A percentile compares a stretch with the other conserved stretches of the same genome.
Conservation (phyloP, 1,140 invertebrate species). For the Tetramorium alpestre region DNA sequence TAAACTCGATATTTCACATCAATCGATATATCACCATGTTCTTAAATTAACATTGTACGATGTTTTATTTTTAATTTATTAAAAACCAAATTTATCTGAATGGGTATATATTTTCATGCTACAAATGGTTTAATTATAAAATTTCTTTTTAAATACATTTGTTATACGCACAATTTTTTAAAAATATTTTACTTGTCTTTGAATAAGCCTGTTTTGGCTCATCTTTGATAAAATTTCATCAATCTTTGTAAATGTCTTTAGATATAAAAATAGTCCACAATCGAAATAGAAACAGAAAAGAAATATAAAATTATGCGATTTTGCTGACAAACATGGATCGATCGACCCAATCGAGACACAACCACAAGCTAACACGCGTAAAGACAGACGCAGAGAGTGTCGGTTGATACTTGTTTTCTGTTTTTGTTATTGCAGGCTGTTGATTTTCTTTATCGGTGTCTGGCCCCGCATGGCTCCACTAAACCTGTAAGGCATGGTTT, state of each 20-base stretch:
- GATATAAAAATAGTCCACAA: conserved; percentile 15
- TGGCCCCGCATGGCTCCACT: conserved; percentile 86
- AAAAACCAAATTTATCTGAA: background rate
- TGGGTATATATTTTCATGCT: background rate
- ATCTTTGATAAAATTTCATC: background rate
- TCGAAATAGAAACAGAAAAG: conserved; percentile 9
- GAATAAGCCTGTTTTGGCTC: no score
- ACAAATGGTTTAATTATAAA: background rate
- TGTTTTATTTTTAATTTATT: conserved; percentile 13
- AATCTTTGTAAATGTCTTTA: conserved; percentile 60
- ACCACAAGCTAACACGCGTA: conserved; percentile 20
- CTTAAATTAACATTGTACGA: background rate
- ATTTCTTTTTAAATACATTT: background rate
- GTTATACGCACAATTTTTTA: background rate
- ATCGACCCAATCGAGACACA: conserved; percentile 58
- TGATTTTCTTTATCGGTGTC: conserved; percentile 86
- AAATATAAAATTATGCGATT: conserved; percentile 22
- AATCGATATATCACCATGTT: background rate
- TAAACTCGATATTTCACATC: background rate
- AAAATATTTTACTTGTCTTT: background rate
- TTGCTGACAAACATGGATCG: conserved; percentile 65
- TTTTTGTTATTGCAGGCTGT: conserved; percentile 86
- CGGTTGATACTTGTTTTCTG: conserved; percentile 85
- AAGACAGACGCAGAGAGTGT: conserved; percentile 74
- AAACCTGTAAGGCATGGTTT: conserved; percentile 86